Conservation (phyloP, 2,797 vertebrate species). For the Diplodus sargus region DNA sequence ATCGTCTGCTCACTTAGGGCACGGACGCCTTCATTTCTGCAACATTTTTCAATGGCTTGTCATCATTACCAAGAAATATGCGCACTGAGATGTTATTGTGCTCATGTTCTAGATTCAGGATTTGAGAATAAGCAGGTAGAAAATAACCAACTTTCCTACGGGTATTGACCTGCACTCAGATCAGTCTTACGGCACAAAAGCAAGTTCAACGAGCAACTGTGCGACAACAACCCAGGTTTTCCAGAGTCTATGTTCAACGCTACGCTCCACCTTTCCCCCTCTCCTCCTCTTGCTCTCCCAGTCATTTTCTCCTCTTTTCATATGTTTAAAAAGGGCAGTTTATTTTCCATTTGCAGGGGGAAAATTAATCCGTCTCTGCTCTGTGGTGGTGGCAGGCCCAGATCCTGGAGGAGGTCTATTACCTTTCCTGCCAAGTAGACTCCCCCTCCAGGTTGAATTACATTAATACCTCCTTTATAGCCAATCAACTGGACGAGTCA, state of each 20-base stretch:
- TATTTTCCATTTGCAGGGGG: slow-evolving; percentile 76
- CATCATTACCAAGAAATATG: slow-evolving; percentile 50
- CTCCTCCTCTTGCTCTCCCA: slow-evolving; percentile 57
- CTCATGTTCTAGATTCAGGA: slow-evolving; percentile 49
- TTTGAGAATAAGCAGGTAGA: slow-evolving; percentile 63
- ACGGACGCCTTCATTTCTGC: slow-evolving; percentile 59
- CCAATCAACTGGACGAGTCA: slow-evolving; percentile 75
- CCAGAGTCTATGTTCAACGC: slow-evolving; percentile 77
- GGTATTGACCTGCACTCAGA: slow-evolving; percentile 79
- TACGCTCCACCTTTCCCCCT: slow-evolving; percentile 59
- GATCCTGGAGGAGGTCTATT: slow-evolving; percentile 80
- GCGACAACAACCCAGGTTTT: slow-evolving; percentile 74
- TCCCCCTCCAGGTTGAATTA: slow-evolving; percentile 79
- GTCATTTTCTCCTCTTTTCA: slow-evolving; percentile 73
- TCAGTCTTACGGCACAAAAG: slow-evolving; percentile 75
- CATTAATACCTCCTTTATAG: slow-evolving; percentile 81
- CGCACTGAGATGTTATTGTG: slow-evolving; percentile 38
- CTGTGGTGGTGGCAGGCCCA: slow-evolving; percentile 62
- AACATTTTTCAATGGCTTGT: slow-evolving; percentile 64
- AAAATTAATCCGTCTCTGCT: slow-evolving; percentile 74
- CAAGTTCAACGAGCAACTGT: slow-evolving; percentile 78
- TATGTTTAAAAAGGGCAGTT: slow-evolving; percentile 81
- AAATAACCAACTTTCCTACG: slow-evolving; percentile 86
- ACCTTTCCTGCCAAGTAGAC: slow-evolving; percentile 79
- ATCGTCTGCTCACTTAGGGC: slow-evolving; percentile 37